phyloP scores from a whole-genome alignment of 2,797 vertebrate genomes.

The Echiichthys vipera region DNA sequence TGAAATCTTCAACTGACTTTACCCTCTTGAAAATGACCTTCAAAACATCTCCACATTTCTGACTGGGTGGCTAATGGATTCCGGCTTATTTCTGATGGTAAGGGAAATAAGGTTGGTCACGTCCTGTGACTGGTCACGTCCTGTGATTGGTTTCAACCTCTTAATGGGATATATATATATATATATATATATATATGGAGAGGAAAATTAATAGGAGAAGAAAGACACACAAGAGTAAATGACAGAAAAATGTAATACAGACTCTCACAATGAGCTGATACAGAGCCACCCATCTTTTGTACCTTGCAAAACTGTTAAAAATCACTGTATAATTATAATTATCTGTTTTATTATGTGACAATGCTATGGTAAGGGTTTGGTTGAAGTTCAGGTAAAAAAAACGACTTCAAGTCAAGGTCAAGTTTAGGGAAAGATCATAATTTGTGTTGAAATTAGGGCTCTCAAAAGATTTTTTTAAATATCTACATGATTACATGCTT shows the following conservation, averaged over 20 bases:
- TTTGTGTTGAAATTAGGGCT: not conserved
- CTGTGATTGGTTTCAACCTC: conserved; percentile 11
- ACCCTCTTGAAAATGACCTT: conserved; percentile 48
- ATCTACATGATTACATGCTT: too few relatives aligned
- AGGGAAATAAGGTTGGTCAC: not conserved
- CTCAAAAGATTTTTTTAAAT: too few relatives aligned
- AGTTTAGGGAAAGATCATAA: not conserved
- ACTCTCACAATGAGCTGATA: too few relatives aligned
- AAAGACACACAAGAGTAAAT: too few relatives aligned
- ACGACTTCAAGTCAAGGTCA: not conserved
- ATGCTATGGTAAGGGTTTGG: not conserved
- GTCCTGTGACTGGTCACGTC: not conserved
- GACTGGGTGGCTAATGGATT: conserved; percentile 9
- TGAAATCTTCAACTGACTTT: conserved; percentile 20
- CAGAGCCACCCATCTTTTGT: too few relatives aligned
- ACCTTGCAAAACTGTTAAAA: too few relatives aligned
- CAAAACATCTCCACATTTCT: conserved; percentile 11
- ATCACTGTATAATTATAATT: not conserved
- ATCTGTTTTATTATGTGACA: not conserved
- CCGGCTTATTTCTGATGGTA: not conserved
- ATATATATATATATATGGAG: too few relatives aligned
- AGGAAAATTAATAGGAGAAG: too few relatives aligned
- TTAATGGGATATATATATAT: too few relatives aligned
- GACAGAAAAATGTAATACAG: too few relatives aligned
- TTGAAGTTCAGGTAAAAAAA: not conserved